Base-by-base conservation (phyloP, 2,113 vertebrate genomes). In the Centrocercus urophasianus region DNA sequence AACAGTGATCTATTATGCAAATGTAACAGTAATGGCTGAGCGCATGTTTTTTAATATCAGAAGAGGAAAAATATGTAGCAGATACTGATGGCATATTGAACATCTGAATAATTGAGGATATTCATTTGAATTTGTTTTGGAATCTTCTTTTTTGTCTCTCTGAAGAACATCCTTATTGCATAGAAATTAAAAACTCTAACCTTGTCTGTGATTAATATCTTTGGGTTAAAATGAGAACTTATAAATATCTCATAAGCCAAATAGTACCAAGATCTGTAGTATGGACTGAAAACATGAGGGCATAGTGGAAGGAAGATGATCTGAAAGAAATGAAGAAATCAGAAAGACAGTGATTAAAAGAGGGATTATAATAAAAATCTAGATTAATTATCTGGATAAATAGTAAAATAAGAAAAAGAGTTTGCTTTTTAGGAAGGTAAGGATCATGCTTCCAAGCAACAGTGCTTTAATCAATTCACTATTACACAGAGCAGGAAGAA, bases 1-100 rank as follows among this genome's bases (percentile, higher is more conserved):
- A 73, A 86, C 73, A 95, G 94, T 70, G 70, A 79, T 91, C 83
- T 74, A 61, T 93, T 94, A 95, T 97, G 79, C 92, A 94, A 95
- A 48, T 34, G 71, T 88, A 96, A 91, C 86, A 95, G 95, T 94
- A 97, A 95, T 97, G 94, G 85, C 79, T 91, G 88, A 97, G 93
- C 93, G 94, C 93, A 96, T 94, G 95, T 83, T 95, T 95, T 94
- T 95, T 94, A 92, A 93, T 95, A 61, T 93, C 85, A 91, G 81
- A 91, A 70, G 64, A 38, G 94, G 40, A 85, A 21, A 96, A 82
- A 84, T 45, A 32, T 84, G 90, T 43, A 94, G 84, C 72, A 85
- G 76, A 81, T 95, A 94, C 83, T 90, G 80, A 71, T 91, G 56
- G 69, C 74, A 96, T 95, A 89, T 71, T 86, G 92, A 95, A 78